A percentile compares a stretch with the other conserved stretches of the same genome.
Conservation (phyloP, 1,140 invertebrate species). For the Heliconius congener region DNA sequence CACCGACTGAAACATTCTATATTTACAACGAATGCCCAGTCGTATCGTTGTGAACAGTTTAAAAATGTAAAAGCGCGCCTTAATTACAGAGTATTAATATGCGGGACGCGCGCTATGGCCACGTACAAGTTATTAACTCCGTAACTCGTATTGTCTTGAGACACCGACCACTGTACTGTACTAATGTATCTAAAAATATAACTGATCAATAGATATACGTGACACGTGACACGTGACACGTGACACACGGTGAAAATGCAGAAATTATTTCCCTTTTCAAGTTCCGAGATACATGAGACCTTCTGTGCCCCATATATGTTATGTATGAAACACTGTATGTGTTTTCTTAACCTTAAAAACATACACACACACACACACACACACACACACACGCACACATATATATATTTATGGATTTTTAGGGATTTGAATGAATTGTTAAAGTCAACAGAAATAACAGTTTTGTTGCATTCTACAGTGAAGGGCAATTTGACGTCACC, state of each 20-base stretch:
- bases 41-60: slow-evolving; percentile 26
- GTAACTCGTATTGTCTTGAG: slow-evolving; percentile 33
- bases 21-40: slow-evolving; percentile 47
- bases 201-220: background rate
- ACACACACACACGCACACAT: no score
- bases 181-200: background rate
- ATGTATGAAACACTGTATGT: no score
- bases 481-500: slow-evolving; percentile 40
- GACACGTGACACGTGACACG: background rate
- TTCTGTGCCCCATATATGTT: no score
- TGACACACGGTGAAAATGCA: background rate
- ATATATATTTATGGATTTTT: background rate
- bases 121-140: slow-evolving; percentile 45
- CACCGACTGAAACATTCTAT: slow-evolving; percentile 31
- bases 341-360: no score
- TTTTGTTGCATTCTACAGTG: slow-evolving; percentile 32
- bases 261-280: background rate
- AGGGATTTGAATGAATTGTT: background rate
- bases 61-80: slow-evolving; percentile 41
- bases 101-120: slow-evolving; percentile 44
- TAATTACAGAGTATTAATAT: slow-evolving; percentile 55
- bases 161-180: slow-evolving; percentile 27
- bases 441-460: slow-evolving; percentile 34
- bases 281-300: no score
- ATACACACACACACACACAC: no score